Conservation (phyloP, 2,888 invertebrate species). For the Nephrotoma appendiculata region DNA sequence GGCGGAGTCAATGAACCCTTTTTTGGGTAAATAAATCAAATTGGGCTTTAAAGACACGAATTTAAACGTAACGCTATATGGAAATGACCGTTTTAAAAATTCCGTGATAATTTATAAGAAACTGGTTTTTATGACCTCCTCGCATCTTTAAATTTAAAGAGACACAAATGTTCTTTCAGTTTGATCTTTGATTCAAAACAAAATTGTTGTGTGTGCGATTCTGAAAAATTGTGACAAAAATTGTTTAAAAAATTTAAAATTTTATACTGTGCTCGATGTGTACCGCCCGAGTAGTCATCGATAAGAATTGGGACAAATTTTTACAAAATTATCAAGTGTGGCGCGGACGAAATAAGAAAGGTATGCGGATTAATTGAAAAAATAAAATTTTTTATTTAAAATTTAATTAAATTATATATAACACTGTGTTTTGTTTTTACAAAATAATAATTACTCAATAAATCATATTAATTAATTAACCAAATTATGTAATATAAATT, state of each 20-base stretch:
- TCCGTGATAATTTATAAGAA: not conserved
- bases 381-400: not conserved
- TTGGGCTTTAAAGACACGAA: not conserved
- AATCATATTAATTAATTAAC: not conserved
- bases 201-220: not conserved
- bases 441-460: not conserved
- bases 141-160: not conserved
- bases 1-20: not conserved
- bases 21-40: not conserved
- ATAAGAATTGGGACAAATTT: not conserved
- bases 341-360: not conserved
- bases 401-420: not conserved
- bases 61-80: not conserved
- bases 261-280: not conserved
- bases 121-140: not conserved
- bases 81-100: not conserved
- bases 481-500: not conserved
- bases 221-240: not conserved
- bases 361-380: not conserved
- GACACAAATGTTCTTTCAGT: not conserved
- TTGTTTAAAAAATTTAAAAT: not conserved
- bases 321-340: not conserved
- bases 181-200: not conserved
- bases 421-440: not conserved
- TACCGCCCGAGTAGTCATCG: not conserved